These are phyloP conservation scores for Caenorhabditis virilis DNA, from an alignment of 2,888 invertebrate genomes.

Conservation along the genomic window DNA sequence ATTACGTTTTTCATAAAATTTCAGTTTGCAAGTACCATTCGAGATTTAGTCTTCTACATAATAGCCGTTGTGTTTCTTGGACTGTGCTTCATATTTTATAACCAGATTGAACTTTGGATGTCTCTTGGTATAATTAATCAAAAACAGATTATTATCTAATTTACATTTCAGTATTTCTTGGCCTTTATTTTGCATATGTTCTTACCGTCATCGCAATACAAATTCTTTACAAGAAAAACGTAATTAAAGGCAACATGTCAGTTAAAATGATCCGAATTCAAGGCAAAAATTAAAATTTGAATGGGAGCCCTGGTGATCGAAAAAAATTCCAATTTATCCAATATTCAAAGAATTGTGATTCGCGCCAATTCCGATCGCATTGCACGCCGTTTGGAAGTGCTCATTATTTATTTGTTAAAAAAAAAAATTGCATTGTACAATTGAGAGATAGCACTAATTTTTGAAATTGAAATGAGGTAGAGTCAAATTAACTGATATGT, in stretches of 20 bases:
- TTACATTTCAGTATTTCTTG: conserved; percentile 69
- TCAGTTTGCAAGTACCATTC: conserved; percentile 69
- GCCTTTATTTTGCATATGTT: conserved; percentile 72
- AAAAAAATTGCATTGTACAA: too few species aligned
- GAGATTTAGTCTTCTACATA: conserved; percentile 73
- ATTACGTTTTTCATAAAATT: not conserved
- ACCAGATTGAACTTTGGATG: conserved; percentile 72
- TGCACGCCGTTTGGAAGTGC: too few species aligned
- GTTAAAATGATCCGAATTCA: not conserved
- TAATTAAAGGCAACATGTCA: not conserved
- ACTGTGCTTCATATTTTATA: conserved; percentile 71
- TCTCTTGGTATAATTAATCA: conserved; percentile 61
- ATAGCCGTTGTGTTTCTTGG: conserved; percentile 72
- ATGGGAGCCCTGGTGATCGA: conserved; percentile 10
- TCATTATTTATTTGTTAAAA: too few species aligned
- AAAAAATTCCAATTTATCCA: too few species aligned
- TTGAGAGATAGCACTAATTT: too few species aligned
- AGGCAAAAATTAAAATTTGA: conserved; percentile 8
- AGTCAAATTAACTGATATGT: too few species aligned
- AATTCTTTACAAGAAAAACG: conserved; percentile 28
- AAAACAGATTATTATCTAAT: not conserved
- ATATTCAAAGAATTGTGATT: too few species aligned
- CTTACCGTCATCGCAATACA: conserved; percentile 71
- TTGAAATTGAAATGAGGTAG: too few species aligned
- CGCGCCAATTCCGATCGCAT: too few species aligned